Evolutionary conservation across 92 coral and sea anemone species (phyloP).

Genomic region (Chrysogorgia sp.): DNA sequence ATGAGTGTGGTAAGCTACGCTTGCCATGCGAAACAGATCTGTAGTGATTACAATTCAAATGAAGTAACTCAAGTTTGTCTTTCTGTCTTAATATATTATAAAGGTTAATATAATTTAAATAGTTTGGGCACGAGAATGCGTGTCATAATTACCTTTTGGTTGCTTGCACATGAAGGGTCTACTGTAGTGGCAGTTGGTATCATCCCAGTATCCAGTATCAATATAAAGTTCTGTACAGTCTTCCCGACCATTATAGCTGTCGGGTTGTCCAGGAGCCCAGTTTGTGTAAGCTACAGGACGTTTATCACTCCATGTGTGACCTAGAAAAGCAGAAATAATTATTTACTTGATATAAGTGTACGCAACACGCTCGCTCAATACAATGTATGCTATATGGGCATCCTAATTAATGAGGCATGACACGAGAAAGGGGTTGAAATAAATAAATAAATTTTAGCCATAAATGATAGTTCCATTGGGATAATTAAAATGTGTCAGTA

Average conservation of each 20-base stretch:
- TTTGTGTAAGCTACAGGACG: conserved; percentile 63
- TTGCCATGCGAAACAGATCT: no score
- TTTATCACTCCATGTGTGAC: conserved; percentile 42
- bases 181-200: conserved; percentile 73
- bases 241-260: conserved; percentile 93
- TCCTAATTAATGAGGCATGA: no score
- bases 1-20: no score
- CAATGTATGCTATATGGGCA: not conserved
- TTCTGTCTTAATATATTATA: no score
- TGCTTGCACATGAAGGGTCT: conserved; percentile 80
- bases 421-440: no score
- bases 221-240: conserved; percentile 74
- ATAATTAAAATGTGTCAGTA: no score
- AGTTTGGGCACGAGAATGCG: no score
- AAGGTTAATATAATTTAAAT: not conserved
- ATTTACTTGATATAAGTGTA: not conserved
- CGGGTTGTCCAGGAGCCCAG: conserved; percentile 91
- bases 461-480: no score
- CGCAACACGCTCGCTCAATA: no score
- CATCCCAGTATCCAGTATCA: conserved; percentile 81
- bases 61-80: no score
- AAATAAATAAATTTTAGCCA: no score
- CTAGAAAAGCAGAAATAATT: not conserved
- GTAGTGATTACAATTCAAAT: no score
- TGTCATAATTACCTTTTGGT: conserved; percentile 74